Percentiles rank a stretch among this genome's conserved stretches.
Conservation (phyloP, 2,888 invertebrate species). For the Phyllotreta cruciferae region DNA sequence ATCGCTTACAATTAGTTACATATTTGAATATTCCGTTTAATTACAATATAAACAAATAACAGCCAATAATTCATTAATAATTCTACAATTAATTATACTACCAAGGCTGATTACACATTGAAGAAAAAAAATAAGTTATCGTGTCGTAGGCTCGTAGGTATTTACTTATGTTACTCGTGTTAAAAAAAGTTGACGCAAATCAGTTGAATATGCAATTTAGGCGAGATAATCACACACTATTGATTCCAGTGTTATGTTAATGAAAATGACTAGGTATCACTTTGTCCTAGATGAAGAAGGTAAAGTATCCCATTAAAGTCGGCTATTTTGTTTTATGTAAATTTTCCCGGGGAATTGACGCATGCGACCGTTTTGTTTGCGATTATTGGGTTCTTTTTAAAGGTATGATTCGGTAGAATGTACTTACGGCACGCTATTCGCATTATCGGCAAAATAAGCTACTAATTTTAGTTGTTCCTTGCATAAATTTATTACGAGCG, state of each 20-base stretch:
- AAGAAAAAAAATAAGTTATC: conserved; percentile 16
- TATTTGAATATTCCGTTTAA: background rate
- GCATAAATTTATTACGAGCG: conserved; percentile 1
- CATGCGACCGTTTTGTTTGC: no score
- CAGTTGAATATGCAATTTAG: conserved; percentile 7
- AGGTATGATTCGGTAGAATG: no score
- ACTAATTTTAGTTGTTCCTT: background rate
- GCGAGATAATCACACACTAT: background rate
- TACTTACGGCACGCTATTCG: no score
- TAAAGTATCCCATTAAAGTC: background rate
- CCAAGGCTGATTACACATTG: conserved; percentile 22
- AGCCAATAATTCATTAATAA: conserved; percentile 8
- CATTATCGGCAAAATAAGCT: background rate
- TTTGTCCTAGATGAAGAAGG: conserved; percentile 12
- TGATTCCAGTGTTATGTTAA: conserved; percentile 10
- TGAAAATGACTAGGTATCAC: background rate
- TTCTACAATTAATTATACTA: conserved; percentile 14
- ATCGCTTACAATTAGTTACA: background rate
- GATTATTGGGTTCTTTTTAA: no score
- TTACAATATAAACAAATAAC: conserved; percentile 11
- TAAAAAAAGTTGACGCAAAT: conserved; percentile 1
- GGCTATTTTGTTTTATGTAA: background rate
- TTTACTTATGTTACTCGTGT: background rate
- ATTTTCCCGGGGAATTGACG: no score
- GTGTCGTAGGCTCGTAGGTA: background rate